These are phyloP conservation scores for Tinamus guttatus DNA, from an alignment of 2,113 vertebrate species.

Conservation along the genomic window DNA sequence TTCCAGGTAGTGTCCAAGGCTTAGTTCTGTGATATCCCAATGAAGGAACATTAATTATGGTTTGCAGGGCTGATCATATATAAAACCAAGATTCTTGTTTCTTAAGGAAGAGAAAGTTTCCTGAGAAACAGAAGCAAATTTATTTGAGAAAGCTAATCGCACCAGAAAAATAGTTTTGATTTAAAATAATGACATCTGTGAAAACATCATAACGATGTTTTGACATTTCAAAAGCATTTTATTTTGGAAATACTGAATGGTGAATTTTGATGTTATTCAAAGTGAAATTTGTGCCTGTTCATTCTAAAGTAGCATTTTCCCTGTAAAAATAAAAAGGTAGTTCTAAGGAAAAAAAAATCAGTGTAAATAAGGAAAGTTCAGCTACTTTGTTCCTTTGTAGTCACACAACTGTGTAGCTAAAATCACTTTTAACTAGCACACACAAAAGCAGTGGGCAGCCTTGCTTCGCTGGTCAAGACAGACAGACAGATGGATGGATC, in stretches of 20 bases:
- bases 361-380: neutral
- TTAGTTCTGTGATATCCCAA: neutral
- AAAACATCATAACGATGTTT: neutral
- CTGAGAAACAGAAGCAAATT: neutral
- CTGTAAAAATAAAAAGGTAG: neutral
- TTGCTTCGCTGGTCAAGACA: too few species aligned
- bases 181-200: neutral
- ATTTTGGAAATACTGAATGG: neutral
- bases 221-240: neutral
- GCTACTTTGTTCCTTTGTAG: too few species aligned
- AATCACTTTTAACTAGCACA: too few species aligned
- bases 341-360: fast-evolving
- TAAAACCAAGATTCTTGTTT: neutral
- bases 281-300: neutral
- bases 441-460: too few species aligned
- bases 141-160: neutral
- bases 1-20: neutral
- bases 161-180: neutral
- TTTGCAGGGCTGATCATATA: neutral
- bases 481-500: too few species aligned
- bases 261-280: neutral
- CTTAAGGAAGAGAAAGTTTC: neutral
- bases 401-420: neutral
- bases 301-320: neutral
- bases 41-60: neutral